Evolutionary conservation across 2,888 invertebrate species (phyloP), one percentile per base, ranked within the genome.

Genomic region (Megaustenia siamemsis): DNA sequence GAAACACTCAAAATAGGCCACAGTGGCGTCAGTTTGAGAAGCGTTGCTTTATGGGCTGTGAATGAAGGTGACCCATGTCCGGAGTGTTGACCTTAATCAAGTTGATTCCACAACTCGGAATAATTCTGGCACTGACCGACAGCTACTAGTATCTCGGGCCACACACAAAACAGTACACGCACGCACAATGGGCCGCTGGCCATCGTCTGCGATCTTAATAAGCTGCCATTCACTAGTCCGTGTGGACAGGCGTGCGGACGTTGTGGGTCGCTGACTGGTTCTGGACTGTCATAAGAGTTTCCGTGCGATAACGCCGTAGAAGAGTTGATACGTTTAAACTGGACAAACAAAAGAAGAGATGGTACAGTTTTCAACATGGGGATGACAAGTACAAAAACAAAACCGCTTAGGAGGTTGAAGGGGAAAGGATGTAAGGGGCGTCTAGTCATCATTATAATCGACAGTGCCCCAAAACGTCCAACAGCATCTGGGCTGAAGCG

Each of bases 141-240:
- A 12, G 45, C 24, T 45, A 43, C 45, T n/a, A 5, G 45, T 78
- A 66, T 63, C 63, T 45, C 40, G 28, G 66, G 66, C 66, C 66
- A 60, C 60, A 63, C 71, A 24, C 28, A 35, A n/a, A 43, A 24
- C n/a, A n/a, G n/a, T n/a, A n/a, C n/a, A n/a, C n/a, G 28, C 24
- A 6, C 32, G 15, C 18, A 69, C 49, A 53, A 76, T 56, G 32
- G 35, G 63, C 66, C 49, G 1, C 38, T 24, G 24, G 80, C 24
- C 68, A 80, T 80, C 80, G 80, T 28, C 49, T 45, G 32, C 15
- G 32, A 80, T 80, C 80, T 80, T 80, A 80, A 80, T 80, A 56
- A 80, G 53, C 69, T 80, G 80, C 40, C 80, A 80, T 80, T 80
- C 80, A 80, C 49, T 53, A 38, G 68, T 60, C 40, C n/a, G 28